A percentile compares a stretch with the other conserved stretches of the same genome.
These are phyloP conservation scores for Rhinoptilus africanus DNA, from an alignment of 2,113 vertebrate genomes.

Conservation along the genomic window DNA sequence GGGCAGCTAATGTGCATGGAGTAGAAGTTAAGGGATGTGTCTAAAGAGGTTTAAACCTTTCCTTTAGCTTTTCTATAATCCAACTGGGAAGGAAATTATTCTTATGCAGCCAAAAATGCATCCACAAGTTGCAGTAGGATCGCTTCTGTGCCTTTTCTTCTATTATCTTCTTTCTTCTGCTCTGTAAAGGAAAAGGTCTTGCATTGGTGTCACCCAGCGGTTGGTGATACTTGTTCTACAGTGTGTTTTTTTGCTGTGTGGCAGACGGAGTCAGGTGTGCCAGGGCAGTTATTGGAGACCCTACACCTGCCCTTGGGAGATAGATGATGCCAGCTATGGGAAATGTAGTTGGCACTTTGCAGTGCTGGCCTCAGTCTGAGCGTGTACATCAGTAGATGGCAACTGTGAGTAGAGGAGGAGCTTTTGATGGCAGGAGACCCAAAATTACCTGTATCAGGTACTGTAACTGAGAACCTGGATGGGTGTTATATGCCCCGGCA, in stretches of 20 bases:
- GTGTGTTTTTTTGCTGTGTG: too few relatives aligned
- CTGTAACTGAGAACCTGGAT: fast-evolving
- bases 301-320: neutral
- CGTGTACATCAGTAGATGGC: fast-evolving
- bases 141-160: neutral
- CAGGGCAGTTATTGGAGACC: fast-evolving
- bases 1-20: neutral
- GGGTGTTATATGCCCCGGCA: fast-evolving
- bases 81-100: neutral
- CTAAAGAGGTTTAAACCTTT: neutral
- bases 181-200: neutral
- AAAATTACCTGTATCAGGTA: fast-evolving
- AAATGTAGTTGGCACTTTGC: neutral
- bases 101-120: neutral
- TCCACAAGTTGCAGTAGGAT: neutral
- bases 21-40: neutral
- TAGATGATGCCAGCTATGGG: fast-evolving
- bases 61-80: neutral
- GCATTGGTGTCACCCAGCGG: neutral
- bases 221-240: neutral
- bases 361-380: neutral
- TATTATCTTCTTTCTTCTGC: neutral
- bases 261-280: neutral
- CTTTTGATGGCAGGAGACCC: neutral
- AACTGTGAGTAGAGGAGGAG: neutral